Base-by-base conservation (phyloP, 2,113 vertebrate genomes). In the Leiothrix lutea region DNA sequence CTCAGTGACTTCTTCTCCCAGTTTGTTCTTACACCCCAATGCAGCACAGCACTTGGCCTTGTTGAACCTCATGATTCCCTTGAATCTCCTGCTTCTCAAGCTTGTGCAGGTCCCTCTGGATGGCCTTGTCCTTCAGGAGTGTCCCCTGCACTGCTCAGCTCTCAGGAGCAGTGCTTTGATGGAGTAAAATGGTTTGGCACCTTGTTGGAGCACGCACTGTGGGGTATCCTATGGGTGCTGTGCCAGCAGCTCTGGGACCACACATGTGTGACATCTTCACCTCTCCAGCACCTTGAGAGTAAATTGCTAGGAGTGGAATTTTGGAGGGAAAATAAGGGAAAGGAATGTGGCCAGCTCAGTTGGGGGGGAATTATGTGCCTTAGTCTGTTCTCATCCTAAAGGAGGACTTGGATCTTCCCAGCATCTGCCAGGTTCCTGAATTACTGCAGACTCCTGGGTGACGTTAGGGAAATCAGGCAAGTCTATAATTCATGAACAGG, bases 261-360 rank as follows among this genome's bases (percentile, higher is more conserved):
- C 50, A 2, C 1, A 1, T 0, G 0, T 45, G 26, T 67, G 47
- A 50, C 64, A 18, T 50, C 33, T n/a, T 44, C 21, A 13, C 29
- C 38, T 51, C 58, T 81, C 58, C 60, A 53, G 28, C 66, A 42
- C 14, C 44, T 89, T 42, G 3, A 2, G 12, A 19, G 8, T 14
- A 12, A 62, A 20, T 13, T 29, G 7, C 16, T 13, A 9, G 10
- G 36, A 16, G 33, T 14, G 71, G 40, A 60, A 42, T 75, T 90
- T 42, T 51, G 14, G 40, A 51, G 33, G 57, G 18, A 79, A n/a
- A 24, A 25, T 5, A 24, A 75, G 16, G 65, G 26, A 33, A 54
- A 38, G 11, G 44, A 58, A 48, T 11, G 18, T 51, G 66, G 8
- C 23, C 35, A 38, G 31, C 61, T 71, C 42, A 19, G 10, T 58